Conservation (phyloP, 2,113 vertebrate genomes). For the Melanocharis versteri region DNA sequence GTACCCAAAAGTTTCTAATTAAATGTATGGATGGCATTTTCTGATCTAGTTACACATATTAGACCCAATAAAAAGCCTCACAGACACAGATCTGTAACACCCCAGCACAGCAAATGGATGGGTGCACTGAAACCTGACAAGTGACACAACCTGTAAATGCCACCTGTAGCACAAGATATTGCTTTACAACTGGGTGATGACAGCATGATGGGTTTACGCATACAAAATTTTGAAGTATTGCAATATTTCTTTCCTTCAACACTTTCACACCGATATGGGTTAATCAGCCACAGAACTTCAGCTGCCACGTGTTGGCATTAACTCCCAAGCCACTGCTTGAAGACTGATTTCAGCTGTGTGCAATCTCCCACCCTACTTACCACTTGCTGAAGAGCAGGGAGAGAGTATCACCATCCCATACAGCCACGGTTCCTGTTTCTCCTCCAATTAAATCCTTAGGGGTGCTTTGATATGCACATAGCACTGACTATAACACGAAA, state of each 20-base stretch:
- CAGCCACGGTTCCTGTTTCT: background rate
- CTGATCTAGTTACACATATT: background rate
- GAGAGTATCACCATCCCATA: background rate
- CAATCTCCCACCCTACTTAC: background rate
- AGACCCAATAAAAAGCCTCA: background rate
- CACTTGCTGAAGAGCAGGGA: background rate
- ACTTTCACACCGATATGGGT: background rate
- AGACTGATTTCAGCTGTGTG: background rate
- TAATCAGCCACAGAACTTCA: background rate
- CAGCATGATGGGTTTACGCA: background rate
- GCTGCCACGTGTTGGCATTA: background rate
- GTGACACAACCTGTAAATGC: background rate
- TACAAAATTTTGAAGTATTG: background rate
- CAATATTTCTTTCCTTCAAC: background rate
- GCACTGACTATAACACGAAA: background rate
- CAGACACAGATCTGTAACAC: background rate
- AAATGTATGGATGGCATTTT: background rate
- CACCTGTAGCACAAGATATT: accelerated
- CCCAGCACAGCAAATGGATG: background rate
- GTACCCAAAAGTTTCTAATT: background rate
- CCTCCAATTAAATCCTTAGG: background rate
- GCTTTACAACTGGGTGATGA: background rate
- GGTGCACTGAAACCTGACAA: background rate
- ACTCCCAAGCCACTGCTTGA: background rate
- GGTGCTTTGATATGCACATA: background rate